phyloP scores from a whole-genome alignment of 2,113 vertebrate species.

The Calidris pugnax region DNA sequence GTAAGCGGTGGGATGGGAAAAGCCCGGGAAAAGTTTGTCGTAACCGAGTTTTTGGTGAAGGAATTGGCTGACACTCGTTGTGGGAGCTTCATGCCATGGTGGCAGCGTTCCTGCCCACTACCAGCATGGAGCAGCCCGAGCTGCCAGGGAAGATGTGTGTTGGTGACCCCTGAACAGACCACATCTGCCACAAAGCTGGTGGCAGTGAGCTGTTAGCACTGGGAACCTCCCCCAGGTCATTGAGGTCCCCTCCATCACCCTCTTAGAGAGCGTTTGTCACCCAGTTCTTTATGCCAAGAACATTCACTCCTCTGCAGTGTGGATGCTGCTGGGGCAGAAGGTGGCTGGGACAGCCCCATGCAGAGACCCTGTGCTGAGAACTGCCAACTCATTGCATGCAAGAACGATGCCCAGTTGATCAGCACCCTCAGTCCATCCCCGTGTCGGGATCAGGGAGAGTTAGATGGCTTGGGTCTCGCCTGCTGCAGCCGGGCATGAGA shows the following conservation, averaged over 20 bases:
- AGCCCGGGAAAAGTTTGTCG: not conserved
- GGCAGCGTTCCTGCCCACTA: not conserved
- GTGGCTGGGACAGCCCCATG: not conserved
- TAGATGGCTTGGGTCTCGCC: accelerated
- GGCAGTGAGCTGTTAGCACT: not conserved
- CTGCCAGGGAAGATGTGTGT: not conserved
- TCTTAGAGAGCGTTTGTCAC: not conserved
- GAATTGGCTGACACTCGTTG: not conserved
- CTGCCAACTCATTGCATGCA: not conserved
- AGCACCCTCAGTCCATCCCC: not conserved
- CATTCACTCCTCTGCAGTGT: not conserved
- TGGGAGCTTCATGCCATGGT: not conserved
- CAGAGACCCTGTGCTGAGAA: not conserved
- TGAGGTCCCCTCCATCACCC: accelerated
- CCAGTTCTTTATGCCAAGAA: not conserved
- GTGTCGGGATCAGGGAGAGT: accelerated
- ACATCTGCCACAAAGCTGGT: not conserved
- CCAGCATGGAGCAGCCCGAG: not conserved
- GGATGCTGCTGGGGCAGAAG: not conserved
- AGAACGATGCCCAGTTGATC: not conserved
- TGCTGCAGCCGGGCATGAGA: accelerated
- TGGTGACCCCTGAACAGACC: not conserved
- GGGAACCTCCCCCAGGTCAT: not conserved
- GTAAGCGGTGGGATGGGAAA: not conserved
- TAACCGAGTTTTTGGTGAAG: not conserved